Evolutionary conservation across 2,113 vertebrate genomes (phyloP), one percentile per base, ranked within the genome.

Genomic region (Rhagologus leucostigma): DNA sequence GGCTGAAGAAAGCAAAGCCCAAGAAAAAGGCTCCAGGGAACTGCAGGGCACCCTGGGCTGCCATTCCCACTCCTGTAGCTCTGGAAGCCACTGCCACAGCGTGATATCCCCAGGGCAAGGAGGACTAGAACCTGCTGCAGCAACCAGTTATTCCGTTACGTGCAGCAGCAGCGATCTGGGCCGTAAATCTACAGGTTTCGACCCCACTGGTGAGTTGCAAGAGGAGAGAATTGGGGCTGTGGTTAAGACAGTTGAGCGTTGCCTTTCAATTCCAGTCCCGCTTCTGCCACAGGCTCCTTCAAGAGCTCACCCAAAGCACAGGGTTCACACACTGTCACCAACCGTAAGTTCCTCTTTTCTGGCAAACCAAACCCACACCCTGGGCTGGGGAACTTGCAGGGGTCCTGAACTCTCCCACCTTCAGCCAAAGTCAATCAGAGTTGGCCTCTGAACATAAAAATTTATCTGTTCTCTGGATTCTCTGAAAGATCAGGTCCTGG

Each of bases 221-320:
- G 90, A 46, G 44, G 82, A 83, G 46, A 80, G n/a, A 44, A 41
- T 13, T 9, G 35, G 29, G 1, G 2, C 79, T 96, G 94, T 76
- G 95, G 94, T 96, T 96, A 90, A 65, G 92, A 62, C 92, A 88
- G 96, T 94, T 97, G 92, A 88, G 76, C 4, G 0, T 41, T 83
- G 78, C 63, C 88, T 89, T 79, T 71, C 85, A 10, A 50, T 79
- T 57, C 75, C 64, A 84, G 41, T 74, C 56, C 57, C 17, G 15
- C 22, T 71, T 59, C 29, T 89, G 71, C 90, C 29, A 0, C 93
- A 91, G 78, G 27, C 64, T 93, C 39, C 85, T 92, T 55, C 0
- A 1, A 73, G 67, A 62, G 53, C 62, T 68, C 4, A 0, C 41
- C 65, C 26, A 6, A 49, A 56, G 46, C 46, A 26, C 52, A 19